phyloP scores from a whole-genome alignment of 2,113 vertebrate genomes.

The Isichthys henryi region DNA sequence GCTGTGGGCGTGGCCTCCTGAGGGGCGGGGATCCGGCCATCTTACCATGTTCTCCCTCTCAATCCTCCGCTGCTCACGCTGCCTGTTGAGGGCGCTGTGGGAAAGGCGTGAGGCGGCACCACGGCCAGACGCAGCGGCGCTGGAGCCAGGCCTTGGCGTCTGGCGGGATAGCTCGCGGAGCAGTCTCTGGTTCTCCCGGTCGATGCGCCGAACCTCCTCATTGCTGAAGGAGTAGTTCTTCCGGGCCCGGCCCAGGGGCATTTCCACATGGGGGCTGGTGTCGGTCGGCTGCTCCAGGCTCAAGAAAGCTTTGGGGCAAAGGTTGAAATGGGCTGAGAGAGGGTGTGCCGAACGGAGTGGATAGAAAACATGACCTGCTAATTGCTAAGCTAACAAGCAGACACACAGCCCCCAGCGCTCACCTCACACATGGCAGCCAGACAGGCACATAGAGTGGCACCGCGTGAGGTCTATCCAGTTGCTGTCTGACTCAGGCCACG shows the following conservation, averaged over 20 bases:
- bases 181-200: slow-evolving; percentile 83
- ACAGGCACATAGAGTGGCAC: neutral
- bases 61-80: slow-evolving; percentile 81
- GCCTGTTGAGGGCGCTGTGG: slow-evolving; percentile 81
- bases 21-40: neutral
- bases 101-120: slow-evolving; percentile 51
- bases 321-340: neutral
- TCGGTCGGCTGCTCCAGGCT: slow-evolving; percentile 62
- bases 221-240: slow-evolving; percentile 86
- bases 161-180: slow-evolving; percentile 71
- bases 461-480: neutral
- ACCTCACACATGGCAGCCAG: neutral
- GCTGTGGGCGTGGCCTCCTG: neutral
- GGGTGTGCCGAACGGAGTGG: neutral
- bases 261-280: slow-evolving; percentile 30
- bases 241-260: slow-evolving; percentile 35
- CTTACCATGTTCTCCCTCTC: slow-evolving; percentile 89
- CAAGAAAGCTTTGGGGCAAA: slow-evolving; percentile 61
- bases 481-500: neutral
- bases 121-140: neutral
- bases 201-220: slow-evolving; percentile 77
- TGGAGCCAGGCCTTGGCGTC: slow-evolving; percentile 51
- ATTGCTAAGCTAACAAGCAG: neutral
- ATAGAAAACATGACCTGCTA: neutral
- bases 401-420: neutral